Conservation (phyloP, 2,888 invertebrate genomes). For the Luperina nickerlii region DNA sequence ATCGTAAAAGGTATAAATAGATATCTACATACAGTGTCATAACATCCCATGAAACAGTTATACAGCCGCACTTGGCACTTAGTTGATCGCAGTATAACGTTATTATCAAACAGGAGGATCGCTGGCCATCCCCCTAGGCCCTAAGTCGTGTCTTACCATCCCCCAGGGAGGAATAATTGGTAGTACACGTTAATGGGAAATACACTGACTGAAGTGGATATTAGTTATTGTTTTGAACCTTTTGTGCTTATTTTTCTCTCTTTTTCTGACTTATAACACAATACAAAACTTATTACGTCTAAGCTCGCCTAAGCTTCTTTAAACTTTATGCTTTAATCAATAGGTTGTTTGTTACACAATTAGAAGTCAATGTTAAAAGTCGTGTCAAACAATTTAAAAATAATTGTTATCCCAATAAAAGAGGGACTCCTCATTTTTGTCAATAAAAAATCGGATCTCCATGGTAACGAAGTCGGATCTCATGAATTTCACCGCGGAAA, state of each 20-base stretch:
- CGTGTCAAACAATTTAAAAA: no score
- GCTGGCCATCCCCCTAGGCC: constrained; percentile 8
- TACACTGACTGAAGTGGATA: neutral
- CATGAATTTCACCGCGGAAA: constrained; percentile 60
- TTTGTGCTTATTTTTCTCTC: neutral
- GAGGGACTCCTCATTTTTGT: neutral
- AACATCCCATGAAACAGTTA: constrained; percentile 2
- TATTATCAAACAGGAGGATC: constrained; percentile 41
- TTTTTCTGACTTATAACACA: neutral
- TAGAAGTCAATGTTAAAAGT: neutral
- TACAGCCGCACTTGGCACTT: constrained; percentile 7
- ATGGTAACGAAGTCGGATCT: constrained; percentile 40
- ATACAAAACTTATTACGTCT: neutral
- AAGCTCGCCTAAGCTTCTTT: no score
- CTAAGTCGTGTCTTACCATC: constrained; percentile 9
- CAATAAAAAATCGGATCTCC: constrained; percentile 20
- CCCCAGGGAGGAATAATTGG: constrained; percentile 24
- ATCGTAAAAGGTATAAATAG: neutral
- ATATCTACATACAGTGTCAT: neutral
- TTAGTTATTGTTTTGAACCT: constrained; percentile 5
- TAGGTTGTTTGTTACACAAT: neutral
- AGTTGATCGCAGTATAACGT: constrained; percentile 32
- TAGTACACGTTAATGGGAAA: constrained; percentile 5
- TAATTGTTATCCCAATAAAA: neutral
- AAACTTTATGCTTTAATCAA: neutral